A percentile compares a stretch with the other conserved stretches of the same genome.
Conservation (phyloP, 2,113 vertebrate genomes). For the Tiliqua scincoides region DNA sequence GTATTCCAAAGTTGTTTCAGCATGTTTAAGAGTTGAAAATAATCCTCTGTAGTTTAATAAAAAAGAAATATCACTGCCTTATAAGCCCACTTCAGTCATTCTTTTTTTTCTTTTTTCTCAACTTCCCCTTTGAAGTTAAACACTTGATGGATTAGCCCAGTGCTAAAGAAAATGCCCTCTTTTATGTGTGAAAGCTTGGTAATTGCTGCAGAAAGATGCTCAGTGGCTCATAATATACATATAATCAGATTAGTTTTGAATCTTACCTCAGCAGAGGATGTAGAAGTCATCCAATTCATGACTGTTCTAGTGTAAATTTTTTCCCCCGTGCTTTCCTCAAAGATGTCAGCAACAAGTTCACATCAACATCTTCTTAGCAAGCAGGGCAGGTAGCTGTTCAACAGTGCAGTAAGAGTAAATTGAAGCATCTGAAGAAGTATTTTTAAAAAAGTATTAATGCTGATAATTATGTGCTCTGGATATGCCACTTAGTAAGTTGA, state of each 20-base stretch:
- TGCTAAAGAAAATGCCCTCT: constrained; percentile 87
- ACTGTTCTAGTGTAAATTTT: constrained; percentile 64
- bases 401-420: not conserved
- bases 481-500: constrained; percentile 6
- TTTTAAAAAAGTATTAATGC: constrained; percentile 18
- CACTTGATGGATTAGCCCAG: constrained; percentile 87
- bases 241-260: constrained; percentile 94
- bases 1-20: constrained; percentile 54
- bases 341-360: constrained; percentile 30
- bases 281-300: constrained; percentile 74
- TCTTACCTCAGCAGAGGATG: constrained; percentile 77
- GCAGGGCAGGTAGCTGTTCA: constrained; percentile 31
- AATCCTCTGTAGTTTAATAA: constrained; percentile 58
- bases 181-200: constrained; percentile 89
- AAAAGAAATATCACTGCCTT: constrained; percentile 44
- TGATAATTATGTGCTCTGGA: constrained; percentile 11
- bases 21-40: constrained; percentile 61
- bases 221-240: constrained; percentile 89
- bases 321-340: constrained; percentile 32
- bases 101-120: constrained; percentile 43
- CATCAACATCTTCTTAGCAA: constrained; percentile 13
- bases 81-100: constrained; percentile 68
- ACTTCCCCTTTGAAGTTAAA: constrained; percentile 83
- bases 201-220: constrained; percentile 95
- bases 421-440: not conserved